These are phyloP conservation scores for Nycticebus coucang DNA, from an alignment of 2,113 vertebrate genomes.

Conservation along the genomic window DNA sequence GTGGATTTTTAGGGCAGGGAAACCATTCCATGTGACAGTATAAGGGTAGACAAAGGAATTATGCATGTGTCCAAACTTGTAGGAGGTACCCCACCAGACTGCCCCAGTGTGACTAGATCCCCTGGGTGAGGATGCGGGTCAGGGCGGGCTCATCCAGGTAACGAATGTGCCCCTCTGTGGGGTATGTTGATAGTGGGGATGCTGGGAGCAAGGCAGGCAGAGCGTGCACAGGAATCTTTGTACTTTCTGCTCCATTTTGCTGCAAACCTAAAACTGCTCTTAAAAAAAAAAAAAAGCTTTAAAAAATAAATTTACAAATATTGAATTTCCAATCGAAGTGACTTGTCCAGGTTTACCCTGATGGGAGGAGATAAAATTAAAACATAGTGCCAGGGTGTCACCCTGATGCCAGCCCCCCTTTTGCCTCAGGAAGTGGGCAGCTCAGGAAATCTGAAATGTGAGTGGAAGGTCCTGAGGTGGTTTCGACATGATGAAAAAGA, in stretches of 20 bases:
- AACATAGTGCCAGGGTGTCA: neutral
- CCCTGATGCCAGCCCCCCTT: neutral
- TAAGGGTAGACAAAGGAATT: neutral
- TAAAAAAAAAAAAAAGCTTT: neutral
- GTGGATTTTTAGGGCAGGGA: neutral
- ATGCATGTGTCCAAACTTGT: neutral
- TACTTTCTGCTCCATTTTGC: neutral
- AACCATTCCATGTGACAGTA: neutral
- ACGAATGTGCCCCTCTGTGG: neutral
- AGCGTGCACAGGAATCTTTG: neutral
- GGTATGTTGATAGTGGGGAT: neutral
- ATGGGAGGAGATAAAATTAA: neutral
- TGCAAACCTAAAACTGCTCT: neutral
- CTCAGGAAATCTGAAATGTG: neutral
- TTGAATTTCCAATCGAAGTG: neutral
- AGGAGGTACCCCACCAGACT: neutral
- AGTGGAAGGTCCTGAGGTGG: neutral
- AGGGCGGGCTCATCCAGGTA: neutral
- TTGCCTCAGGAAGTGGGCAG: neutral
- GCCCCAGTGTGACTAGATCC: neutral
- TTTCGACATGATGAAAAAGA: neutral
- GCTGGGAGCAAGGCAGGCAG: neutral
- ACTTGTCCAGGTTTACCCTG: rapidly evolving
- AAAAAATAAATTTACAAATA: neutral
- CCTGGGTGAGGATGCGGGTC: too few relatives aligned